Conservation (phyloP, 2,113 vertebrate genomes). For the Syngnathoides biaculeatus region DNA sequence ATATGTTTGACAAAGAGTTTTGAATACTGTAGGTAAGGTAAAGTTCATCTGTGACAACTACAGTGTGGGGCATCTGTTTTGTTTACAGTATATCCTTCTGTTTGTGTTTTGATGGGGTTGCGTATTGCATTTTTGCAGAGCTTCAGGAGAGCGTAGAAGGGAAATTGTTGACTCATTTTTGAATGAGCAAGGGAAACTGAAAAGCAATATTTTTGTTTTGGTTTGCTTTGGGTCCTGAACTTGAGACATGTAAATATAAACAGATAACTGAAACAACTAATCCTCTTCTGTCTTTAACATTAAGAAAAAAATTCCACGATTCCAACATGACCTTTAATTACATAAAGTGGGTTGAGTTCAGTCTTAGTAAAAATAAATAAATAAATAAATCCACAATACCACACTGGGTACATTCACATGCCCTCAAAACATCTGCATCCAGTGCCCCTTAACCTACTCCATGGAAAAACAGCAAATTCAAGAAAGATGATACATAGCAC, state of each 20-base stretch:
- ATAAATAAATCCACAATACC: not conserved
- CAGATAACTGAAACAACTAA: slow-evolving; percentile 56
- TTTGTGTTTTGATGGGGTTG: slow-evolving; percentile 31
- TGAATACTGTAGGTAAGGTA: slow-evolving; percentile 6
- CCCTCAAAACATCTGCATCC: not conserved
- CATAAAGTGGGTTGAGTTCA: slow-evolving; percentile 42
- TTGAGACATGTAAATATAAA: slow-evolving; percentile 72
- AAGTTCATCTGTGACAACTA: too few species aligned
- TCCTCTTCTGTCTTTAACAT: slow-evolving; percentile 49
- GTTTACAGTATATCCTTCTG: slow-evolving; percentile 7
- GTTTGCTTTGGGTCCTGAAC: slow-evolving; percentile 45
- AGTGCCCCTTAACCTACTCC: slow-evolving; percentile 23
- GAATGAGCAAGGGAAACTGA: slow-evolving; percentile 46
- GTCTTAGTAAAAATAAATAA: not conserved
- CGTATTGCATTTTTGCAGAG: slow-evolving; percentile 12
- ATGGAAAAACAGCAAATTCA: slow-evolving; percentile 6
- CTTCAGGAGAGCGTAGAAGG: slow-evolving; percentile 14
- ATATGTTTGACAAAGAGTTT: slow-evolving; percentile 55
- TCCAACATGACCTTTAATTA: slow-evolving; percentile 65
- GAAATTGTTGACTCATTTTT: slow-evolving; percentile 56
- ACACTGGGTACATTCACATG: too few species aligned
- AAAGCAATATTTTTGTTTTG: slow-evolving; percentile 62
- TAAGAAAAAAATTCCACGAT: slow-evolving; percentile 60
- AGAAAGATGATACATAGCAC: not conserved
- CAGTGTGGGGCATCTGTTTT: too few species aligned